phyloP scores from a whole-genome alignment of 2,888 invertebrate species.

The Pristionchus exspectatus region DNA sequence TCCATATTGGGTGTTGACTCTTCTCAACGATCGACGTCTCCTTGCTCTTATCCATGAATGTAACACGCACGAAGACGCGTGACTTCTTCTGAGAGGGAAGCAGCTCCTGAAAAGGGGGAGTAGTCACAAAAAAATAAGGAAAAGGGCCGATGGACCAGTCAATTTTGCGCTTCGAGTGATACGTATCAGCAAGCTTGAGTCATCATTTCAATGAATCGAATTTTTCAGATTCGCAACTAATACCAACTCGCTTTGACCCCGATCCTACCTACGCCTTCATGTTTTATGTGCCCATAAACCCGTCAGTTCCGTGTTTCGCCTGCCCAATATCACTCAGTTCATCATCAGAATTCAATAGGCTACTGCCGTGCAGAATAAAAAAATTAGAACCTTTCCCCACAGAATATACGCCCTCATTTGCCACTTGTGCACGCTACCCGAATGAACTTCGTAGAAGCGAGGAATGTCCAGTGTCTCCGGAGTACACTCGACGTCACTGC shows the following conservation, averaged over 20 bases:
- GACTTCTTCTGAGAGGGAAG: slow-evolving; percentile 64
- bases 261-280: no score
- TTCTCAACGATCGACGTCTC: slow-evolving; percentile 70
- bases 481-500: not conserved
- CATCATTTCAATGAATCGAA: no score
- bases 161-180: no score
- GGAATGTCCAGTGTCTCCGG: slow-evolving; percentile 55
- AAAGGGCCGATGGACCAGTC: not conserved
- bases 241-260: no score
- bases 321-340: no score
- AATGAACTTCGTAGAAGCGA: slow-evolving; percentile 72
- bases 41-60: slow-evolving; percentile 67
- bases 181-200: no score
- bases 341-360: no score
- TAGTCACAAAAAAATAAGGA: not conserved
- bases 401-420: slow-evolving; percentile 67
- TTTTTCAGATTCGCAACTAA: no score
- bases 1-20: slow-evolving; percentile 76
- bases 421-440: slow-evolving; percentile 61
- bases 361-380: no score
- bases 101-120: slow-evolving; percentile 58
- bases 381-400: slow-evolving; percentile 65
- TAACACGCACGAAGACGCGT: slow-evolving; percentile 71
- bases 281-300: no score
- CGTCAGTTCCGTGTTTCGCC: no score